Evolutionary conservation across 2,888 invertebrate genomes (phyloP), one percentile per base, ranked within the genome.

Genomic region (Xestia ashworthii): DNA sequence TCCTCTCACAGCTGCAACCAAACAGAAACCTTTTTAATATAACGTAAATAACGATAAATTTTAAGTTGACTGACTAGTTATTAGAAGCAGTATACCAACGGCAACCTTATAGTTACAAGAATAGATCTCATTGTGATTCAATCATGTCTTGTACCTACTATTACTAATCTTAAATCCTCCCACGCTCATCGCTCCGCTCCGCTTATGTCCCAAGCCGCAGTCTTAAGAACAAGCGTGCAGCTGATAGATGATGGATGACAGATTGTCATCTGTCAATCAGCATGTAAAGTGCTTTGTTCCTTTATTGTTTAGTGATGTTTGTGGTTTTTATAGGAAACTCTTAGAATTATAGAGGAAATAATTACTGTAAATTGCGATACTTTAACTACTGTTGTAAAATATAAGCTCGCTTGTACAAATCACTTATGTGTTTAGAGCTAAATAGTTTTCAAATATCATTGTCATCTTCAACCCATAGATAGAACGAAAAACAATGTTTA

Each of bases 201-300:
- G 60, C 71, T 38, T 60, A 50, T 38, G 22, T 1, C 44, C 11
- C 14, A n/a, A 71, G 25, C 5, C 32, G 9, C 50, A 22, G 38
- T 41, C 62, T 38, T 64, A 50, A 11, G 1, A 53, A 19, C 62
- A 67, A 50, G 67, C 55, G 60, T 50, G 25, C 11, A 5, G 50
- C 64, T 67, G 44, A 50, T 9, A 38, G 19, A 58, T 65, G 68
- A 58, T 16, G 3, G 62, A 50, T 83, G 58, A 53, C 53, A 81
- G 55, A 58, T 68, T 58, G 73, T 44, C 60, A 84, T 62, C 32
- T 84, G 70, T 71, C 81, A 82, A 64, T 68, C 74, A 74, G 14
- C 38, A 73, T 60, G 16, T 67, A 32, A 62, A 69, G 32, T 64
- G 53, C 38, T 73, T 83, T 66, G 58, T 80, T 65, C 58, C 50